Conservation (phyloP, 2,888 invertebrate genomes). For the Cantharis rustica region DNA sequence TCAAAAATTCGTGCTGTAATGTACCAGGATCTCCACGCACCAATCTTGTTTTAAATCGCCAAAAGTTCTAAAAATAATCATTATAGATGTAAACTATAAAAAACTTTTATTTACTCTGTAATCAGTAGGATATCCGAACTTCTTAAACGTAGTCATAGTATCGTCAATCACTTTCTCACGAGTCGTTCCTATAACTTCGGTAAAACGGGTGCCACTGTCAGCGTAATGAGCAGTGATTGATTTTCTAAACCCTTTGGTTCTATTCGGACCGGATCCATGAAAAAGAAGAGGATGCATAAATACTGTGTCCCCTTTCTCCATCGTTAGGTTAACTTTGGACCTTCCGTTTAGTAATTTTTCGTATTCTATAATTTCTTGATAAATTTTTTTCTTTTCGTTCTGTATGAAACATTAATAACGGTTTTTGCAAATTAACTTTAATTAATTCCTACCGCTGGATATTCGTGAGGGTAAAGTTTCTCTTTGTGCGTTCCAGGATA, state of each 20-base stretch:
- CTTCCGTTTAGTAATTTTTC: slow-evolving; percentile 48
- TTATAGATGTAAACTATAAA: too few species aligned
- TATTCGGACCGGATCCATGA: slow-evolving; percentile 83
- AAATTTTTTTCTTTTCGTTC: slow-evolving; percentile 65
- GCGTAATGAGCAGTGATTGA: slow-evolving; percentile 87
- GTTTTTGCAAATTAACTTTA: neutral
- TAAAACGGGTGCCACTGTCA: slow-evolving; percentile 69
- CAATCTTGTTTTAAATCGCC: slow-evolving; percentile 33
- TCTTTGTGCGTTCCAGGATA: slow-evolving; percentile 74
- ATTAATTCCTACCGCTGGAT: slow-evolving; percentile 67
- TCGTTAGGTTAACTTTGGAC: slow-evolving; percentile 66
- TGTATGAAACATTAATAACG: slow-evolving; percentile 23
- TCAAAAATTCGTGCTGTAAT: slow-evolving; percentile 39
- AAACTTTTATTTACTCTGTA: slow-evolving; percentile 55
- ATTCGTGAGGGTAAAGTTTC: slow-evolving; percentile 67
- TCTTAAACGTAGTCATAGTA: slow-evolving; percentile 57
- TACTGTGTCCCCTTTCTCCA: slow-evolving; percentile 85
- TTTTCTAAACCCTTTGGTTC: slow-evolving; percentile 70
- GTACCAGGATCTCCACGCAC: slow-evolving; percentile 47
- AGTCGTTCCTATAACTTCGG: slow-evolving; percentile 68
- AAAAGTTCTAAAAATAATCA: neutral
- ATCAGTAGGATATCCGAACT: slow-evolving; percentile 43
- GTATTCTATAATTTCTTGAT: slow-evolving; percentile 65
- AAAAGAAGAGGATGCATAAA: slow-evolving; percentile 84
- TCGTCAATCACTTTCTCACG: slow-evolving; percentile 69